phyloP scores from a whole-genome alignment of 2,113 vertebrate species.

The Laterallus jamaicensis region DNA sequence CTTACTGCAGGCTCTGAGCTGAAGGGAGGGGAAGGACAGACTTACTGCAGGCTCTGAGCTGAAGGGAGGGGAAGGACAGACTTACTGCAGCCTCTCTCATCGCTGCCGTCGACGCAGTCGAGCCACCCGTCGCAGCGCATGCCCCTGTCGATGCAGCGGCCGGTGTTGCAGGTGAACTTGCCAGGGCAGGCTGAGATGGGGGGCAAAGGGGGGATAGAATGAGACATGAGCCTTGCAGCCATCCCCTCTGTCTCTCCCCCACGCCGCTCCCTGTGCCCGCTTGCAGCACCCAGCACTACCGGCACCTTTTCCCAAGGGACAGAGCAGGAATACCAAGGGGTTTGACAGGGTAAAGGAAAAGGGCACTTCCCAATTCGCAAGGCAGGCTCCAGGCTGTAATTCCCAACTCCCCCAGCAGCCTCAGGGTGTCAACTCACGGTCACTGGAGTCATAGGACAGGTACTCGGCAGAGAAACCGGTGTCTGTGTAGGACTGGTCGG shows the following conservation, averaged over 20 bases:
- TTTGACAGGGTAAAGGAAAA: neutral
- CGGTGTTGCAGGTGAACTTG: slow-evolving; percentile 81
- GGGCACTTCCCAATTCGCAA: fast-evolving
- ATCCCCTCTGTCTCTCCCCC: neutral
- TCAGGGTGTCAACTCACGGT: slow-evolving; percentile 81
- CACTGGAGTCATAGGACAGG: slow-evolving; percentile 77
- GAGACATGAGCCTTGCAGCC: fast-evolving
- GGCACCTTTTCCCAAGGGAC: neutral
- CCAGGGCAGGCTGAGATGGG: slow-evolving; percentile 82
- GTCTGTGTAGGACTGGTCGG: slow-evolving; percentile 85
- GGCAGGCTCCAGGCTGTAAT: neutral
- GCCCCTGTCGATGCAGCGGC: slow-evolving; percentile 75
- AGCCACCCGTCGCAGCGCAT: slow-evolving; percentile 91
- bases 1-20: slow-evolving; percentile 68
- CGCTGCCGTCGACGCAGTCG: slow-evolving; percentile 88
- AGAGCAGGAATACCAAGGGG: neutral
- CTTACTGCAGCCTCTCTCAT: slow-evolving; percentile 81
- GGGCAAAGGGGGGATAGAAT: neutral
- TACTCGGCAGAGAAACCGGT: slow-evolving; percentile 83
- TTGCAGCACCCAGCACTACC: neutral
- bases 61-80: too few relatives aligned
- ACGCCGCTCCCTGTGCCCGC: fast-evolving
- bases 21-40: too few relatives aligned
- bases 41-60: too few relatives aligned
- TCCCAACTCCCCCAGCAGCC: too few relatives aligned